Conservation (phyloP, 2,113 vertebrate species). For the Drymodes brunneopygia region DNA sequence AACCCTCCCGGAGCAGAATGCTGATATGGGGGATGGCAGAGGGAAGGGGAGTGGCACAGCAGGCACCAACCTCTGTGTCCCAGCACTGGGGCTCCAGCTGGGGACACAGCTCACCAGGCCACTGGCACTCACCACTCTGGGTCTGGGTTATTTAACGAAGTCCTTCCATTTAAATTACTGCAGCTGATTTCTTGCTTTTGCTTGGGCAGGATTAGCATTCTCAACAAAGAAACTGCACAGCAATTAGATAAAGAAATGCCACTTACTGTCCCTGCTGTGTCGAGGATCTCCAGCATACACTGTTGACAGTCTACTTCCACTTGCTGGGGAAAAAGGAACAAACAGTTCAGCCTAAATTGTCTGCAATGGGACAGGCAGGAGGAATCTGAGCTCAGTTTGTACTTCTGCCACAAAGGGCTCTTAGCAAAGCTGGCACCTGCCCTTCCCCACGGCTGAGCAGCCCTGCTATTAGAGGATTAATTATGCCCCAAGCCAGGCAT, state of each 20-base stretch:
- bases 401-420: not conserved
- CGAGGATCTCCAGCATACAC: constrained; percentile 99
- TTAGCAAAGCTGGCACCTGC: not conserved
- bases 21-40: accelerated
- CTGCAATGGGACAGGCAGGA: not conserved
- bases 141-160: not conserved
- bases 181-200: not conserved
- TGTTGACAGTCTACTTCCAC: constrained; percentile 98
- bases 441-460: not conserved
- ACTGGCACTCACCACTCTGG: not conserved
- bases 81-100: not conserved
- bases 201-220: not conserved
- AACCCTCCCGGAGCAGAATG: accelerated
- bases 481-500: not conserved
- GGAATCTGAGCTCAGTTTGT: not conserved
- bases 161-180: accelerated
- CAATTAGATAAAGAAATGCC: not conserved
- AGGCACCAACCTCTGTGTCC: not conserved
- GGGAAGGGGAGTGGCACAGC: not conserved
- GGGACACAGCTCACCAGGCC: not conserved
- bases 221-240: not conserved
- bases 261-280: constrained; percentile 98
- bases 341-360: not conserved
- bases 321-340: constrained; percentile 78
- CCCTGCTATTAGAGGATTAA: not conserved